Evolutionary conservation across 2,888 invertebrate genomes (phyloP), one percentile per base, ranked within the genome.

Genomic region (Ecliptopera silaceata): DNA sequence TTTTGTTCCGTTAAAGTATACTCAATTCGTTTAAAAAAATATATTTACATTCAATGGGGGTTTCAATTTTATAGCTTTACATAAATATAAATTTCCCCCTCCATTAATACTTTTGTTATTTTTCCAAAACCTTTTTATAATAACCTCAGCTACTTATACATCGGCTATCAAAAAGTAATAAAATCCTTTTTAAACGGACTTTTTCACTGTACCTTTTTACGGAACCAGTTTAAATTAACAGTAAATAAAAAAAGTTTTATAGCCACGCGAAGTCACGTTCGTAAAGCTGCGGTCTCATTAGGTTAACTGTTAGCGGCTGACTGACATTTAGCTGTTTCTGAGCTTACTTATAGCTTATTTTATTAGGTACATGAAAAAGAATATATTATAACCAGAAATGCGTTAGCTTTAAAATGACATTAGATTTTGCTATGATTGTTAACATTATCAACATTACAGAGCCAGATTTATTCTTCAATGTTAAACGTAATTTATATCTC

Each of bases 211-310:
- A 59, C 64, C 58, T 56, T 64, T 64, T 65, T 63, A 64, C 58
- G 58, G 53, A 64, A 64, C 66, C 64, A 53, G 66, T 66, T 66
- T 60, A 60, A 63, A 63, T 64, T 61, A 66, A 66, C 64, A 60
- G 64, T 64, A 58, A 65, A 65, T 66, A 64, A 69, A 57, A 68
- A 64, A 65, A 65, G 51, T 50, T 68, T 68, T 66, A 68, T 66
- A 56, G 62, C 57, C 59, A 44, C 63, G 61, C 56, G 59, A 63
- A 69, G 66, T 63, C 63, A 66, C 67, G 65, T 63, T 59, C 53
- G 6, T 26, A 26, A 26, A 8, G 6, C 26, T 26, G 26, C 26
- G 10, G 26, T 26, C 26, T 26, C 26, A 26, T 26, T 26, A 26
- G 26, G 26, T 8, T 2, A 8, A 26, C 10, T 8, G 4, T 26